These are phyloP conservation scores for Microcebus tavaratra DNA, from an alignment of 2,113 vertebrate species.

Conservation along the genomic window DNA sequence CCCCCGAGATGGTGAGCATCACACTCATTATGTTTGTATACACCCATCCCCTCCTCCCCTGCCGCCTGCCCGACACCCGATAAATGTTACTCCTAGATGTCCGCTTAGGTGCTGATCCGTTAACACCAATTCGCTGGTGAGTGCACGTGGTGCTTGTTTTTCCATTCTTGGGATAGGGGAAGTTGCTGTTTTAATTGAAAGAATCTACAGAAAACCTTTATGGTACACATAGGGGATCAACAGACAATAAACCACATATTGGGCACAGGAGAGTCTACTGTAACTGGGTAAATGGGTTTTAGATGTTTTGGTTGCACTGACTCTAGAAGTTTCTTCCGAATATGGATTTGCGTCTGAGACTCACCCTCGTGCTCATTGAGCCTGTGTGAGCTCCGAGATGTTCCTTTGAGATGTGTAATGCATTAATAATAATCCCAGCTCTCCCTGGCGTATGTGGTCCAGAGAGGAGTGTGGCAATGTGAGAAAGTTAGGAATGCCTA, in stretches of 20 bases:
- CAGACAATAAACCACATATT: too few species aligned
- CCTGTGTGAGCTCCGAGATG: neutral
- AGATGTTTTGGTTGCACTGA: neutral
- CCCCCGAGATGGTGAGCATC: too few species aligned
- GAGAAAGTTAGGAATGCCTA: rapidly evolving
- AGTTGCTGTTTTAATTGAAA: neutral
- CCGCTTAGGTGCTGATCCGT: too few species aligned
- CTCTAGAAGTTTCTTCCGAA: neutral
- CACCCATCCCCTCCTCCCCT: too few species aligned
- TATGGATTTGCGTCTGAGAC: neutral
- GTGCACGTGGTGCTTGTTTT: too few species aligned
- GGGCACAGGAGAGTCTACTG: neutral
- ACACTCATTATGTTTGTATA: too few species aligned
- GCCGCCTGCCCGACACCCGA: too few species aligned
- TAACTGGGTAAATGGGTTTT: neutral
- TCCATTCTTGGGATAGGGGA: too few species aligned
- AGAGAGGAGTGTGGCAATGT: neutral
- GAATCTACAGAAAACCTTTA: neutral
- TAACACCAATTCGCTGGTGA: too few species aligned
- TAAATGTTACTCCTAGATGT: too few species aligned
- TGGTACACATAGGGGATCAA: neutral
- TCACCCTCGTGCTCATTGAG: neutral
- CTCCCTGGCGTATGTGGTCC: neutral
- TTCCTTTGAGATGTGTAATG: neutral
- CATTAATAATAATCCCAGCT: neutral